Evolutionary conservation across 2,888 invertebrate genomes (phyloP).

Genomic region (Seira ritae): DNA sequence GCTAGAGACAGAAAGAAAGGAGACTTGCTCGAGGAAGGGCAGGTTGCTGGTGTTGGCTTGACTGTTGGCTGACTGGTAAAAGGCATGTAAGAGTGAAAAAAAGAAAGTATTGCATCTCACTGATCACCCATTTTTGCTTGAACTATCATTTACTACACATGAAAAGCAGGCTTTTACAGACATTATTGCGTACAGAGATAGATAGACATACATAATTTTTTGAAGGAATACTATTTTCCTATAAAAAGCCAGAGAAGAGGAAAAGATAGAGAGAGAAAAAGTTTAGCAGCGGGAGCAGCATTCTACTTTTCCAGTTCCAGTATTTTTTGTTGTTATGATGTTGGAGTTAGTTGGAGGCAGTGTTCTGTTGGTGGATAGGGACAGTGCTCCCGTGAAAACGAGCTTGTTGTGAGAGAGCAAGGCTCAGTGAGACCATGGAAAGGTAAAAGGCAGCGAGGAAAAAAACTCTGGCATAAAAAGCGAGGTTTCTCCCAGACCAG

Average conservation of each 20-base stretch:
- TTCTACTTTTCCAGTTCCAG: not conserved
- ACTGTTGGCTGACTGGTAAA: constrained; percentile 37
- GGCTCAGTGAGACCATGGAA: not conserved
- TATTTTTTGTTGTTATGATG: not conserved
- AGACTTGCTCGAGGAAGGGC: constrained; percentile 32
- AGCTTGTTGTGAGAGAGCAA: not conserved
- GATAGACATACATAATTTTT: constrained; percentile 47
- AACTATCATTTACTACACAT: constrained; percentile 48
- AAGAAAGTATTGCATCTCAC: constrained; percentile 23
- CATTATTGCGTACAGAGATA: constrained; percentile 19
- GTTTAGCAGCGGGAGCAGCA: not conserved
- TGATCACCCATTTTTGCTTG: constrained; percentile 29
- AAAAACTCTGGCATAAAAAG: constrained; percentile 37
- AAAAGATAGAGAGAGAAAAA: not conserved
- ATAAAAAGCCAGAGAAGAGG: not conserved
- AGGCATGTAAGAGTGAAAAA: constrained; percentile 21
- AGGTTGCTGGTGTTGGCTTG: not conserved
- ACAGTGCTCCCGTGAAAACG: not conserved
- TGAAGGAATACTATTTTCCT: too few species aligned
- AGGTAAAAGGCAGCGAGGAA: not conserved
- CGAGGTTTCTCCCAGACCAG: constrained; percentile 29
- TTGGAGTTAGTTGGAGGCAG: not conserved
- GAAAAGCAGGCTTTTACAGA: constrained; percentile 33
- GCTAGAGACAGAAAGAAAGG: not conserved
- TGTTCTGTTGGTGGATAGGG: not conserved